Evolutionary conservation across 2,113 vertebrate species (phyloP), one percentile per base, ranked within the genome.

Genomic region (Pedetes capensis): DNA sequence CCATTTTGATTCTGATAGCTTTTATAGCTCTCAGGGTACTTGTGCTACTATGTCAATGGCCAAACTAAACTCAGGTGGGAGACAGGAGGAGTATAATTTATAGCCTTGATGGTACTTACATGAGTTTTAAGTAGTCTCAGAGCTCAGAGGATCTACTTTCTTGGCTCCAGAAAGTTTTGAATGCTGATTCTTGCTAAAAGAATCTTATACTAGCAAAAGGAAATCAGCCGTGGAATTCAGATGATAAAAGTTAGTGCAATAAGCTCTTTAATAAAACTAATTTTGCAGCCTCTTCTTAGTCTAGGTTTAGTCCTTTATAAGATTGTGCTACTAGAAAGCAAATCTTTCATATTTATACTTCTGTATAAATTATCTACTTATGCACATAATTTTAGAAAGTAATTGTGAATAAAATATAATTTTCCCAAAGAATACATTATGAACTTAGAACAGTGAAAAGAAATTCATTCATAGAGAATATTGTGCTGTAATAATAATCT

Each of bases 291-390:
- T 63, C 17, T 57, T 22, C n/a, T 74, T 59, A n/a, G 4, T n/a
- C 76, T n/a, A n/a, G n/a, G 1, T 79, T 84, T 88, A 88, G 87
- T 86, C 53, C 12, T 34, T 72, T 84, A 32, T 83, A 93, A 17
- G n/a, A 37, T 12, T 79, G 37, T 84, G 37, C 18, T 47, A 51
- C 49, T 86, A 80, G 61, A 92, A 37, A 78, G 17, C 9, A 89
- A 75, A 66, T 68, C 18, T 78, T 78, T 74, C 93, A 66, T 83
- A 86, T 89, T 92, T 87, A n/a, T 94, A 72, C 63, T 93, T 93
- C 17, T 94, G n/a, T 82, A 57, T 87, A 75, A 80, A 76, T 81
- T 39, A 89, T 39, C 13, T 74, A 80, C 13, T 12, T 78, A 9
- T 61, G 32, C 37, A 89, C 3, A 81, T 59, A 87, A 88, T 80